phyloP scores from a whole-genome alignment of 2,888 invertebrate species.

The Onchidella celtica region DNA sequence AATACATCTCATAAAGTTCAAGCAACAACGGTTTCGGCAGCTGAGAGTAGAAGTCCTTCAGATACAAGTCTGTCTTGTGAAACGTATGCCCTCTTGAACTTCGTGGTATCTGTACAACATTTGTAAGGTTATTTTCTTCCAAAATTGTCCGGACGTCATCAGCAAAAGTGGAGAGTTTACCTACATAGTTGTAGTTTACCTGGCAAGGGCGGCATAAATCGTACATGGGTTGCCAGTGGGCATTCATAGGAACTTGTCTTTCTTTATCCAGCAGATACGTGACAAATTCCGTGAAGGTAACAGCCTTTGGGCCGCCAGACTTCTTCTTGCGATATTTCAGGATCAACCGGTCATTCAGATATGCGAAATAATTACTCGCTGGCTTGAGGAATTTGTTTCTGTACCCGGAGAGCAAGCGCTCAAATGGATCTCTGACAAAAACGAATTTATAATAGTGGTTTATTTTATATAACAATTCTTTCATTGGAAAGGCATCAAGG shows the following conservation, averaged over 20 bases:
- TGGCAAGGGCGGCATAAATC: slow-evolving; percentile 92
- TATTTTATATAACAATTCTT: slow-evolving; percentile 86
- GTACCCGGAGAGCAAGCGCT: slow-evolving; percentile 93
- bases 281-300: slow-evolving; percentile 88
- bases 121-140: background rate
- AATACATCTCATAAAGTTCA: slow-evolving; percentile 18
- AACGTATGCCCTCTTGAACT: background rate
- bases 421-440: slow-evolving; percentile 94
- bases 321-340: slow-evolving; percentile 87
- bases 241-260: slow-evolving; percentile 84
- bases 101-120: background rate
- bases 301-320: slow-evolving; percentile 87
- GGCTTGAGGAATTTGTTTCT: slow-evolving; percentile 89
- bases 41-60: slow-evolving; percentile 24
- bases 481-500: slow-evolving; percentile 70
- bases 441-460: slow-evolving; percentile 91
- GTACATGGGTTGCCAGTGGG: slow-evolving; percentile 93
- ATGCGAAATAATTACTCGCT: slow-evolving; percentile 80
- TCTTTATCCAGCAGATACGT: slow-evolving; percentile 86
- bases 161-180: slow-evolving; percentile 92
- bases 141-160: slow-evolving; percentile 86
- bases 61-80: background rate
- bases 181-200: slow-evolving; percentile 92
- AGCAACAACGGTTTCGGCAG: background rate
- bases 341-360: slow-evolving; percentile 85